Evolutionary conservation across 1,140 invertebrate genomes (phyloP).

Genomic region (Lepidurus couesii): DNA sequence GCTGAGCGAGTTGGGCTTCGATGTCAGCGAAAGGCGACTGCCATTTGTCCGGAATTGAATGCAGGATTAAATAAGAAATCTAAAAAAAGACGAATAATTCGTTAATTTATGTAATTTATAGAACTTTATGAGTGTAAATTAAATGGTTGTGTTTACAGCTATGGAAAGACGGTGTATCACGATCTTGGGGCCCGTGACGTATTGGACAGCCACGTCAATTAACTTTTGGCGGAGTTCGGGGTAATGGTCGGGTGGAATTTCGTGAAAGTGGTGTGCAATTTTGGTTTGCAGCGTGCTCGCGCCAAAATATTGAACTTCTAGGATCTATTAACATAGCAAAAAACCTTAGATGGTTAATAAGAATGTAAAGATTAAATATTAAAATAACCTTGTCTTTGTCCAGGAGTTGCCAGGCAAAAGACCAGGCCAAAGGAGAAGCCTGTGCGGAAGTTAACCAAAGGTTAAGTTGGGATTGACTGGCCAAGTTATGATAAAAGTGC

Average conservation of each 20-base stretch:
- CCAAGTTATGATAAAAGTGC: conserved; percentile 49
- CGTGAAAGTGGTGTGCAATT: conserved; percentile 75
- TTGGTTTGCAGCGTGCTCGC: conserved; percentile 81
- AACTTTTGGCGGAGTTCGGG: conserved; percentile 66
- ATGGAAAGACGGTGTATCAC: conserved; percentile 79
- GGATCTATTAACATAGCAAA: conserved; percentile 51
- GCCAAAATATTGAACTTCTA: conserved; percentile 87
- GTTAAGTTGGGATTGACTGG: conserved; percentile 64
- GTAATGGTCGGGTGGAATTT: conserved; percentile 71
- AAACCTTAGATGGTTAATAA: conserved; percentile 22
- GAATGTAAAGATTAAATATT: conserved; percentile 41
- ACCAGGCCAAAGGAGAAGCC: conserved; percentile 76
- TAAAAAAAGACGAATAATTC: conserved; percentile 44
- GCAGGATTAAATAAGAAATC: conserved; percentile 62
- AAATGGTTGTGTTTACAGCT: conserved; percentile 56
- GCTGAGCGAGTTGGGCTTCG: conserved; percentile 56
- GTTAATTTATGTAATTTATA: conserved; percentile 33
- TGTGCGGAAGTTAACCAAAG: conserved; percentile 75
- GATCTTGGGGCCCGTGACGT: conserved; percentile 69
- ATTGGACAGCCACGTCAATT: conserved; percentile 65
- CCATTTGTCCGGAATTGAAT: conserved; percentile 57
- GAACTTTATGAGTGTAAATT: conserved; percentile 24
- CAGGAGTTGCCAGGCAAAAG: conserved; percentile 79
- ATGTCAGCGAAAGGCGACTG: conserved; percentile 58
- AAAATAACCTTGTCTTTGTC: conserved; percentile 60